Conservation (phyloP, 2,888 invertebrate species). For the Zele albiditarsus region DNA sequence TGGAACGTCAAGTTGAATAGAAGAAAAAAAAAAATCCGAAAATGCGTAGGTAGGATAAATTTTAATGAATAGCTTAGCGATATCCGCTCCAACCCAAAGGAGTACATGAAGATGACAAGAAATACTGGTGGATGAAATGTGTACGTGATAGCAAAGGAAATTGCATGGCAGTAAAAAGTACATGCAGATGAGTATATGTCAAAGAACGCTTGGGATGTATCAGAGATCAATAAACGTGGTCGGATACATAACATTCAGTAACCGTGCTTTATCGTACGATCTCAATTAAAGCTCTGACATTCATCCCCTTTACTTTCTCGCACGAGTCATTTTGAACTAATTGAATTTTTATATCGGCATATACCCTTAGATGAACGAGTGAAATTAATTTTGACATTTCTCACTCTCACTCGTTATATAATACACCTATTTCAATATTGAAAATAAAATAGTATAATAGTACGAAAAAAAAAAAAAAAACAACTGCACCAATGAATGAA, state of each 20-base stretch:
- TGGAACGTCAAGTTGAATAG: not conserved
- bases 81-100: not conserved
- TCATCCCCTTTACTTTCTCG: not conserved
- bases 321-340: not conserved
- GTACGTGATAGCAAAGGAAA: not conserved
- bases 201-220: not conserved
- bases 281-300: conserved; percentile 17
- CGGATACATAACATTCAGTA: not conserved
- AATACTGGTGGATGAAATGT: not conserved
- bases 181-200: not conserved
- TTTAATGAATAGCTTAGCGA: not conserved
- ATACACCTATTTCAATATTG: not conserved
- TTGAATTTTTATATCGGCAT: not conserved
- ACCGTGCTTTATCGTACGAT: conserved; percentile 20
- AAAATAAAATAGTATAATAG: not conserved
- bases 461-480: too few relatives aligned
- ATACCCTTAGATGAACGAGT: not conserved
- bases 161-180: not conserved
- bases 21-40: not conserved
- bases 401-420: not conserved
- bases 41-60: conserved; percentile 6
- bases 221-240: not conserved
- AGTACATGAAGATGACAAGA: conserved; percentile 9
- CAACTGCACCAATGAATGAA: not conserved
- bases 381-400: not conserved